A percentile compares a stretch with the other conserved stretches of the same genome.
Conservation (phyloP, 2,797 vertebrate genomes). For the Crenuchus spilurus region DNA sequence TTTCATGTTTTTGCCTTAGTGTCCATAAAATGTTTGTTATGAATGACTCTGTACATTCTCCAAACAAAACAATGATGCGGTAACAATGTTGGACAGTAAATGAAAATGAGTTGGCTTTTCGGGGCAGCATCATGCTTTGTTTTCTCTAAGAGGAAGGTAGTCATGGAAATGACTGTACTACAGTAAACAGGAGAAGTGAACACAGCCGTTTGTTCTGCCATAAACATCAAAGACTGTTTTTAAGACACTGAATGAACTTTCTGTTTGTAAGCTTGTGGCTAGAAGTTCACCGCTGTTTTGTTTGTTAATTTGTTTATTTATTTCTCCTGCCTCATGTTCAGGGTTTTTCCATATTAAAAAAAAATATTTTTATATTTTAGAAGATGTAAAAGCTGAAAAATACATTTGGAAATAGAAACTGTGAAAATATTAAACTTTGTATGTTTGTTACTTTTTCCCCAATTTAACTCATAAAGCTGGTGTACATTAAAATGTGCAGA, state of each 20-base stretch:
- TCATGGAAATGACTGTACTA: constrained; percentile 73
- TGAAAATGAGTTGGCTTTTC: constrained; percentile 53
- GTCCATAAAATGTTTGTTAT: no score
- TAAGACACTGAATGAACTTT: constrained; percentile 56
- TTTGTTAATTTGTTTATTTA: constrained; percentile 7
- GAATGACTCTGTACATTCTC: no score
- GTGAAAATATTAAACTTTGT: no score
- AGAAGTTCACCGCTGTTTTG: not conserved
- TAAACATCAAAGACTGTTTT: constrained; percentile 73
- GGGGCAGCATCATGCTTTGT: constrained; percentile 59
- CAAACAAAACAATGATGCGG: not conserved
- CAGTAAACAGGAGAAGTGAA: constrained; percentile 74
- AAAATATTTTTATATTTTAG: not conserved
- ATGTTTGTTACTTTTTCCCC: no score
- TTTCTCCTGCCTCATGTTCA: not conserved
- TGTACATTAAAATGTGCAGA: no score
- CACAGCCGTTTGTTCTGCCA: constrained; percentile 70
- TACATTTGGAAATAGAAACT: no score
- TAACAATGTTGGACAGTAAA: constrained; percentile 27
- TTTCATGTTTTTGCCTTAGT: no score
- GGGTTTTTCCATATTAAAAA: constrained; percentile 7
- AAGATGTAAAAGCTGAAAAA: no score
- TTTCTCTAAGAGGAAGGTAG: constrained; percentile 61
- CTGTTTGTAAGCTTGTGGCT: constrained; percentile 47
- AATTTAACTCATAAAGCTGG: no score